phyloP scores from a whole-genome alignment of 2,888 invertebrate species.

The Anoplius nigerrimus region DNA sequence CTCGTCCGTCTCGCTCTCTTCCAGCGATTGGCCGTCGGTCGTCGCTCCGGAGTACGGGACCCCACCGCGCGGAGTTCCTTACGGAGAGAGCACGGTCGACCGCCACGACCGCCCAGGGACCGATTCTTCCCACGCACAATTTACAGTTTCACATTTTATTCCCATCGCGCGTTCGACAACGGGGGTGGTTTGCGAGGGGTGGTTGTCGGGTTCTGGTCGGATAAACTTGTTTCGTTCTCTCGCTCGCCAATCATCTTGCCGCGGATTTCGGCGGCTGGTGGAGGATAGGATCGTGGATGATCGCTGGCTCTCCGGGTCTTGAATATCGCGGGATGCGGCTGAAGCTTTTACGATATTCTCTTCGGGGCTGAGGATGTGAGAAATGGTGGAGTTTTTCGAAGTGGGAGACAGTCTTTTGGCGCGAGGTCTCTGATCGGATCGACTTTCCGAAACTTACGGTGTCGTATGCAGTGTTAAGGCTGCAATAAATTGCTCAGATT shows the following conservation, averaged over 20 bases:
- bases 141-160: conserved; percentile 75
- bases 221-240: conserved; percentile 65
- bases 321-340: too few relatives aligned
- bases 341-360: too few relatives aligned
- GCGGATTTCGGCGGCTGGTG: conserved; percentile 20
- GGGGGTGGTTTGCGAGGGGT: conserved; percentile 27
- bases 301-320: background rate
- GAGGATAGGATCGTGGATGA: background rate
- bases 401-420: too few relatives aligned
- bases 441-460: too few relatives aligned
- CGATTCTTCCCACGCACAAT: conserved; percentile 75
- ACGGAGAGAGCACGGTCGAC: conserved; percentile 42
- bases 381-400: too few relatives aligned
- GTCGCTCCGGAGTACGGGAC: too few relatives aligned
- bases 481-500: too few relatives aligned
- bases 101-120: conserved; percentile 67
- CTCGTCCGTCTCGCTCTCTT: conserved; percentile 15
- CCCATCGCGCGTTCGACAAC: conserved; percentile 67
- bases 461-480: too few relatives aligned
- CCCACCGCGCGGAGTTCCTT: too few relatives aligned
- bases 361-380: too few relatives aligned
- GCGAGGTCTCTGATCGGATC: too few relatives aligned
- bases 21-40: too few relatives aligned
- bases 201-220: conserved; percentile 41
- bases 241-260: conserved; percentile 56